Evolutionary conservation across 2,888 invertebrate species (phyloP).

Genomic region (Adineta ricciae): DNA sequence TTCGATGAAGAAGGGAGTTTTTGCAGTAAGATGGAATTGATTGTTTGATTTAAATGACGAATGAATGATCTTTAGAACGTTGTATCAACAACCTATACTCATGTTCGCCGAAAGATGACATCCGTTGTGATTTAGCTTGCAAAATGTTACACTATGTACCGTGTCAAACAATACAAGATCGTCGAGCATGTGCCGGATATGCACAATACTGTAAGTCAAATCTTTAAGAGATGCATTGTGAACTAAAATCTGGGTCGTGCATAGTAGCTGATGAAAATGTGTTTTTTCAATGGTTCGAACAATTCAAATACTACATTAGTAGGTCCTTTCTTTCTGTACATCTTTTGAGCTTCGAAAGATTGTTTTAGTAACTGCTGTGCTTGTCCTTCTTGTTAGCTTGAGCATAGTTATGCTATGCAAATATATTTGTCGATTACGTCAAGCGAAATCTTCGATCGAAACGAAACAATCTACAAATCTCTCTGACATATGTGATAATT

Average conservation of each 20-base stretch:
- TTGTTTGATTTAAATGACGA: too few species aligned
- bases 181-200: neutral
- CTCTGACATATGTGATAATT: neutral
- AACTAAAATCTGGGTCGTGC: too few species aligned
- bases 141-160: neutral
- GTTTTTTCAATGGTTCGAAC: neutral
- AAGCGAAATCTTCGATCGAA: neutral
- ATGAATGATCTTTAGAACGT: neutral
- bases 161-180: slow-evolving; percentile 18
- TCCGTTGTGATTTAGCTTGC: slow-evolving; percentile 16
- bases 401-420: neutral
- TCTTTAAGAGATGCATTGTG: neutral
- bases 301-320: slow-evolving; percentile 11
- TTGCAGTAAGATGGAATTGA: slow-evolving; percentile 9
- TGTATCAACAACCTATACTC: neutral
- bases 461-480: neutral
- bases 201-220: neutral
- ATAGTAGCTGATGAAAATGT: neutral
- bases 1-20: neutral
- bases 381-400: neutral
- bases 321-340: neutral
- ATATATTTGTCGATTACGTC: neutral
- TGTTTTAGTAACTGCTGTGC: neutral
- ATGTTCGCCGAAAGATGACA: slow-evolving; percentile 16
- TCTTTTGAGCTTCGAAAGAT: neutral